These are phyloP conservation scores for Candidula unifasciata DNA, from an alignment of 2,888 invertebrate species.

Conservation along the genomic window DNA sequence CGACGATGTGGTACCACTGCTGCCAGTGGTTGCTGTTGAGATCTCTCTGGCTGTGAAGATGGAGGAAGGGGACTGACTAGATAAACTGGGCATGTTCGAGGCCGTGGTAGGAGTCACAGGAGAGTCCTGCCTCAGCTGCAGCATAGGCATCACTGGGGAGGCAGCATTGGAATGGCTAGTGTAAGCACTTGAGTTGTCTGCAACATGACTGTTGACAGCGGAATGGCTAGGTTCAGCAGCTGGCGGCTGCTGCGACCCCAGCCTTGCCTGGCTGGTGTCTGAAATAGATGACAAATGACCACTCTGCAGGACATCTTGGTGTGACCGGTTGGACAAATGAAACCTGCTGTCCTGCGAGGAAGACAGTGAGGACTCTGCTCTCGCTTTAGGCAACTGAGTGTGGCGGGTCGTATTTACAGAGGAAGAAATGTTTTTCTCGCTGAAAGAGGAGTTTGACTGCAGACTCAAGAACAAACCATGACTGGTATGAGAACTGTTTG, in stretches of 20 bases:
- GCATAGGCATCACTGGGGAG: constrained; percentile 38
- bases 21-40: constrained; percentile 26
- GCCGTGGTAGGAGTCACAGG: constrained; percentile 1
- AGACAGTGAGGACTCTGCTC: background rate
- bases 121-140: constrained; percentile 31
- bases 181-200: constrained; percentile 15
- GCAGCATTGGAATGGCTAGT: constrained; percentile 47
- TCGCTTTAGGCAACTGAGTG: constrained; percentile 24
- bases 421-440: constrained; percentile 13
- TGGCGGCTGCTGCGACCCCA: background rate
- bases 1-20: constrained; percentile 33
- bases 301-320: background rate
- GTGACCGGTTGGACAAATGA: background rate
- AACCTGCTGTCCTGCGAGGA: background rate
- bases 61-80: constrained; percentile 37
- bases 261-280: constrained; percentile 20
- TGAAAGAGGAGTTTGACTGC: constrained; percentile 8
- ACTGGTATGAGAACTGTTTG: constrained; percentile 24
- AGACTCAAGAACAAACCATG: constrained; percentile 19
- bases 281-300: constrained; percentile 3
- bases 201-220: constrained; percentile 3
- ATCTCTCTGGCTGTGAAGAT: constrained; percentile 24
- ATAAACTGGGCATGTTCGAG: constrained; percentile 28
- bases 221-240: constrained; percentile 36
- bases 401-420: background rate